A percentile compares a stretch with the other conserved stretches of the same genome.
Evolutionary conservation across 2,888 invertebrate species (phyloP).

Genomic region (Drosophila antonietae): DNA sequence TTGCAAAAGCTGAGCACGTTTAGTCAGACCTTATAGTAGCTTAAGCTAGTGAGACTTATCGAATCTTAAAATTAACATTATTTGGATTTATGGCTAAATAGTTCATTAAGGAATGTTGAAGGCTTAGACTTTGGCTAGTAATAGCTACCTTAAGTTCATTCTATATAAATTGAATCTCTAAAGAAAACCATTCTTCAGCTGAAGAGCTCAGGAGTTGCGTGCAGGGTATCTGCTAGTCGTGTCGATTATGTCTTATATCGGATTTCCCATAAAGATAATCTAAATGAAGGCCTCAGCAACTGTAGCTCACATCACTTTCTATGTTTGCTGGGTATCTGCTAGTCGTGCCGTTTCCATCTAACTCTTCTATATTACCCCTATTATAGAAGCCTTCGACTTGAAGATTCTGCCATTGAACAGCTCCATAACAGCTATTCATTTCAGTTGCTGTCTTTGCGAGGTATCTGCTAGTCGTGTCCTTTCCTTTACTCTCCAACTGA

Average conservation of each 20-base stretch:
- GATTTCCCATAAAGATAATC: background rate
- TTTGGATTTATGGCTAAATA: background rate
- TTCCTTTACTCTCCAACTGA: too few species aligned
- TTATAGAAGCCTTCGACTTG: too few species aligned
- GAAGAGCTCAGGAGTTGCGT: background rate
- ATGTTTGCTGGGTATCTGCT: background rate
- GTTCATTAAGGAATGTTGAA: background rate
- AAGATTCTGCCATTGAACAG: too few species aligned
- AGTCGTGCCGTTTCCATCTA: background rate
- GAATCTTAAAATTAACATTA: background rate
- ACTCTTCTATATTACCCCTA: too few species aligned
- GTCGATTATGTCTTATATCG: background rate
- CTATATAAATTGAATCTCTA: background rate
- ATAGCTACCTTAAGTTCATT: background rate
- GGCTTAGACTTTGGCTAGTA: background rate
- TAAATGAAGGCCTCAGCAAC: too few species aligned
- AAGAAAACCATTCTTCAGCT: too few species aligned
- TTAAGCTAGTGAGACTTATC: background rate
- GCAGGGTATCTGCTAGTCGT: background rate
- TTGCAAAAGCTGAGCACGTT: too few species aligned
- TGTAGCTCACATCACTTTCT: rapidly evolving
- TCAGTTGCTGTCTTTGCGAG: too few species aligned
- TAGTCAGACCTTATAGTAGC: background rate
- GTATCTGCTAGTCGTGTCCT: too few species aligned
- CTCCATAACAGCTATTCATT: too few species aligned